A percentile compares a stretch with the other conserved stretches of the same genome.
These are phyloP conservation scores for Drosophila melanosoma DNA, from an alignment of 2,888 invertebrate genomes.

Conservation along the genomic window DNA sequence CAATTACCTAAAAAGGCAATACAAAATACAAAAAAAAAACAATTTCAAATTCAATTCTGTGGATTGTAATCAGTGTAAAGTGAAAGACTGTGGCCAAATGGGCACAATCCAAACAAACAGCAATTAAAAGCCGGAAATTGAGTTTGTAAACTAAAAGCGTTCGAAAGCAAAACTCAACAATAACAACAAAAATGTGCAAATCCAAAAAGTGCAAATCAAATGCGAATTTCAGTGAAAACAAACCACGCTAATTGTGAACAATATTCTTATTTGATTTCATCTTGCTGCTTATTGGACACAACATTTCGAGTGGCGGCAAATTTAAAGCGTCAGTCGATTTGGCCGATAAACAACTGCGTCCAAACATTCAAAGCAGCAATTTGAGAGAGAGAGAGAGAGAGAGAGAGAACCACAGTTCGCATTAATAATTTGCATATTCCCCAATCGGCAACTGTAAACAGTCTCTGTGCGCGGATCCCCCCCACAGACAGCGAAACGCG, in stretches of 20 bases:
- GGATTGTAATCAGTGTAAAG: conserved; percentile 36
- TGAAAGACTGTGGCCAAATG: conserved; percentile 31
- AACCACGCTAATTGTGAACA: conserved; percentile 23
- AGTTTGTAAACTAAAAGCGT: conserved; percentile 49
- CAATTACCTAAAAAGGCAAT: conserved; percentile 25
- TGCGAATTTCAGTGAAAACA: conserved; percentile 41
- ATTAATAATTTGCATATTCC: conserved; percentile 59
- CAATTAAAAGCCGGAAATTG: conserved; percentile 59
- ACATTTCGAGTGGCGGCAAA: conserved; percentile 24
- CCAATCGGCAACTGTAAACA: conserved; percentile 38
- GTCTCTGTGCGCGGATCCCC: conserved; percentile 13
- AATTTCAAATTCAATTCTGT: conserved; percentile 30
- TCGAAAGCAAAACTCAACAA: conserved; percentile 3
- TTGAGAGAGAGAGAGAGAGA: conserved; percentile 35
- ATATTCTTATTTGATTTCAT: conserved; percentile 74
- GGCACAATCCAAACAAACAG: conserved; percentile 35
- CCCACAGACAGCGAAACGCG: conserved; percentile 39
- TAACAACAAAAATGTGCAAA: conserved; percentile 49
- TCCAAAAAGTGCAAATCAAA: conserved; percentile 56
- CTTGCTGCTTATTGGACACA: conserved; percentile 48
- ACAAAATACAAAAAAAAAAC: conserved; percentile 15
- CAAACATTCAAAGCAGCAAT: conserved; percentile 23
- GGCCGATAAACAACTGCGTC: conserved; percentile 58
- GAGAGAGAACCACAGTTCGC: conserved; percentile 29
- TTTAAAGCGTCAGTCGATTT: conserved; percentile 37